Evolutionary conservation across 2,888 invertebrate genomes (phyloP).

Genomic region (Chaitophorus viminalis): DNA sequence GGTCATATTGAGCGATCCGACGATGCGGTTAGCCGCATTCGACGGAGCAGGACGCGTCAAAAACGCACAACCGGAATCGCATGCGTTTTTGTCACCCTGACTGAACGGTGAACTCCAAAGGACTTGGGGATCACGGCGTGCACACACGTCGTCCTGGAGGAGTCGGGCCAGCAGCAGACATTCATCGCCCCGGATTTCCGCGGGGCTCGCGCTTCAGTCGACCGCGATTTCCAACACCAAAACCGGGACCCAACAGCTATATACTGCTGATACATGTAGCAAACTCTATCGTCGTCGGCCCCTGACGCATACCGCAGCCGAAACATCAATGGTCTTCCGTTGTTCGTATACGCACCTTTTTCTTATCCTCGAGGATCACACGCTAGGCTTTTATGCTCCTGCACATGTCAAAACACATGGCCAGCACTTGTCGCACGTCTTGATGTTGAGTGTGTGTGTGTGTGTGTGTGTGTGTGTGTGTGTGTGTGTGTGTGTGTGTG

Average conservation of each 20-base stretch:
- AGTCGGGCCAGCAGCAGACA: not conserved
- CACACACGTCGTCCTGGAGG: not conserved
- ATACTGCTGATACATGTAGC: too few relatives aligned
- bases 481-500: not conserved
- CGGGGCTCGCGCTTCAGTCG: not conserved
- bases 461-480: not conserved
- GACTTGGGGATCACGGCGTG: too few relatives aligned
- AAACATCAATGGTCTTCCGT: not conserved
- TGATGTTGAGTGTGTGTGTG: not conserved
- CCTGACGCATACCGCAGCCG: not conserved
- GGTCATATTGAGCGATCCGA: too few relatives aligned
- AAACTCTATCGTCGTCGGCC: too few relatives aligned
- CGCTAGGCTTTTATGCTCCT: not conserved
- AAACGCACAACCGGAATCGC: too few relatives aligned
- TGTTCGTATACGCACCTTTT: not conserved
- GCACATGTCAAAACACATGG: slow-evolving; percentile 59
- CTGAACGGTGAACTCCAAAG: too few relatives aligned
- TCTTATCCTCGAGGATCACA: slow-evolving; percentile 30
- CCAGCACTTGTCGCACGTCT: slow-evolving; percentile 42
- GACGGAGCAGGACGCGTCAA: too few relatives aligned
- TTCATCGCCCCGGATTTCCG: not conserved
- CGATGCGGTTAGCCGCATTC: too few relatives aligned
- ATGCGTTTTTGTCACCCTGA: too few relatives aligned
- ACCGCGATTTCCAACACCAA: too few relatives aligned
- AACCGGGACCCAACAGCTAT: too few relatives aligned